Conservation (phyloP, 2,888 invertebrate species). For the Ecdyonurus torrentis region DNA sequence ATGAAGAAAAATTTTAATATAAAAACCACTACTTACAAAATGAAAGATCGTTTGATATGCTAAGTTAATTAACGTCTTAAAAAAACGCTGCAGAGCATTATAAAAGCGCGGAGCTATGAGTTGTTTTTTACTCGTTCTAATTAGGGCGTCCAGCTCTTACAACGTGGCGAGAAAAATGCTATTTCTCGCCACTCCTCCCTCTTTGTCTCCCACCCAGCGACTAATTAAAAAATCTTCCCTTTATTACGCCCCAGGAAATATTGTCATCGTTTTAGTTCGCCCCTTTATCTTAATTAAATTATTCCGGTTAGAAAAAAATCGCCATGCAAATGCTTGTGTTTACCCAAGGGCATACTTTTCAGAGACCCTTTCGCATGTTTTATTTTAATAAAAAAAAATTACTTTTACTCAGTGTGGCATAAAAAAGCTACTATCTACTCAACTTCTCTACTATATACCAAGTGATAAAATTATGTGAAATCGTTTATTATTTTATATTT, state of each 20-base stretch:
- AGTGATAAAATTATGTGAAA: not conserved
- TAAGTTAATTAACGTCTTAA: not conserved
- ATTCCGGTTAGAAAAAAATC: not conserved
- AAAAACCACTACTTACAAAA: not conserved
- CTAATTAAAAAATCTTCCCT: not conserved
- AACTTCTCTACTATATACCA: not conserved
- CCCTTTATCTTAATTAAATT: conserved; percentile 3
- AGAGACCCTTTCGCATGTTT: not conserved
- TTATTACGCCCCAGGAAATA: not conserved
- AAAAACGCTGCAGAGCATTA: not conserved
- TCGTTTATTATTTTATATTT: not conserved
- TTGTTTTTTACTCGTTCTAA: not conserved
- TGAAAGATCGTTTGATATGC: not conserved
- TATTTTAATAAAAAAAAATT: not conserved
- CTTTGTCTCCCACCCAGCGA: not conserved
- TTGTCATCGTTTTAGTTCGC: not conserved
- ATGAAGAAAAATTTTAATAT: not conserved
- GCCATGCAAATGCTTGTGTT: not conserved
- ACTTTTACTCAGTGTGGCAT: not conserved
- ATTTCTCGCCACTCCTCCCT: not conserved
- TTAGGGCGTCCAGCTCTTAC: too few relatives aligned
- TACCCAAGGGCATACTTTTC: not conserved
- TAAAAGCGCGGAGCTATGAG: not conserved
- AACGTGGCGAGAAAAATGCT: not conserved
- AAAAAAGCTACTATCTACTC: too few relatives aligned